phyloP scores from a whole-genome alignment of 2,888 invertebrate species.

The Lasiommata megera region DNA sequence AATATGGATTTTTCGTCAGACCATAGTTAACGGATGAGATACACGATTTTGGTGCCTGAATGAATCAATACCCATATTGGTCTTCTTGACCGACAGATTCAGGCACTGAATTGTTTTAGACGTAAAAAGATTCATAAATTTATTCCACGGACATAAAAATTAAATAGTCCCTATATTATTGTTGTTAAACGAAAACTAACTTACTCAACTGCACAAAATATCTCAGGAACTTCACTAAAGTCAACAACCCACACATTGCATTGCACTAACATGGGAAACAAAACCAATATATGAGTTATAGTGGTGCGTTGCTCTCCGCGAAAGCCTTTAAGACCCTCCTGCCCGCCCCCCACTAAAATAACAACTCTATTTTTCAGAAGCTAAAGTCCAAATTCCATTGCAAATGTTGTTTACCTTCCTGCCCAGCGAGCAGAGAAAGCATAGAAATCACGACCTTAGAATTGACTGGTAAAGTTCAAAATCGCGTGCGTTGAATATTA shows the following conservation, averaged over 20 bases:
- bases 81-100: too few relatives aligned
- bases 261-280: conserved; percentile 24
- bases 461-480: not conserved
- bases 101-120: too few relatives aligned
- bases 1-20: too few relatives aligned
- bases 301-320: conserved; percentile 9
- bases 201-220: conserved; percentile 21
- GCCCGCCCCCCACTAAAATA: not conserved
- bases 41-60: too few relatives aligned
- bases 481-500: not conserved
- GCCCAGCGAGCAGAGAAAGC: not conserved
- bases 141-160: too few relatives aligned
- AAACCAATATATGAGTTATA: conserved; percentile 29
- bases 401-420: not conserved
- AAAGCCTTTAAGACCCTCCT: conserved; percentile 18
- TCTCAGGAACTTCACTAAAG: conserved; percentile 19
- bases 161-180: too few relatives aligned
- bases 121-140: too few relatives aligned
- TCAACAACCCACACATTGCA: conserved; percentile 33
- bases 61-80: too few relatives aligned
- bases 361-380: not conserved
- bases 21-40: too few relatives aligned
- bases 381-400: not conserved
- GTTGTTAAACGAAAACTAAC: conserved; percentile 9
- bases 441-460: not conserved